Conservation (phyloP, 2,888 invertebrate genomes). For the Stegophylla sp. region DNA sequence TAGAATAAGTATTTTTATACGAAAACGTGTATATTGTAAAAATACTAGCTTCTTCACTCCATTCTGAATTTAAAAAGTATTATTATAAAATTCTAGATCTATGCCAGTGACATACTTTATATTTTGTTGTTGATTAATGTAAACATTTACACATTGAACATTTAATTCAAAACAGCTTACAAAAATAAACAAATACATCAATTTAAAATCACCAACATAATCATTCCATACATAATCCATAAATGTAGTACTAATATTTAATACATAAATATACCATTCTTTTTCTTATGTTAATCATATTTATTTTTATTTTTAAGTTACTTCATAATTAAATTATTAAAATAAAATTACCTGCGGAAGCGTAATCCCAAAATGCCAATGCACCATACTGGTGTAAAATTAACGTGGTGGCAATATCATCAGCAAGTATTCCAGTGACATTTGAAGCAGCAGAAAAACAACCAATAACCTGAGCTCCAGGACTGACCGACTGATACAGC, state of each 20-base stretch:
- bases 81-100: no score
- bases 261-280: background rate
- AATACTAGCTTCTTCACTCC: no score
- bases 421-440: conserved; percentile 85
- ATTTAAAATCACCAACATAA: background rate
- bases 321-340: background rate
- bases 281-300: no score
- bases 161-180: no score
- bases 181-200: background rate
- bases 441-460: conserved; percentile 87
- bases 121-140: no score
- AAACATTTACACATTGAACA: no score
- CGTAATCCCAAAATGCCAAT: conserved; percentile 88
- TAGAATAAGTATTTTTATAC: no score
- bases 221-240: background rate
- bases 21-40: no score
- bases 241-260: background rate
- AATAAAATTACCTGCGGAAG: conserved; percentile 71
- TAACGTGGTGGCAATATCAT: conserved; percentile 81
- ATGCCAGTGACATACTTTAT: no score
- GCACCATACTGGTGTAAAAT: conserved; percentile 83
- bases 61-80: no score
- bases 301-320: background rate
- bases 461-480: conserved; percentile 77
- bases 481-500: conserved; percentile 67